Conservation (phyloP, 2,113 vertebrate genomes). For the Calyptommatus sinebrachiatus region DNA sequence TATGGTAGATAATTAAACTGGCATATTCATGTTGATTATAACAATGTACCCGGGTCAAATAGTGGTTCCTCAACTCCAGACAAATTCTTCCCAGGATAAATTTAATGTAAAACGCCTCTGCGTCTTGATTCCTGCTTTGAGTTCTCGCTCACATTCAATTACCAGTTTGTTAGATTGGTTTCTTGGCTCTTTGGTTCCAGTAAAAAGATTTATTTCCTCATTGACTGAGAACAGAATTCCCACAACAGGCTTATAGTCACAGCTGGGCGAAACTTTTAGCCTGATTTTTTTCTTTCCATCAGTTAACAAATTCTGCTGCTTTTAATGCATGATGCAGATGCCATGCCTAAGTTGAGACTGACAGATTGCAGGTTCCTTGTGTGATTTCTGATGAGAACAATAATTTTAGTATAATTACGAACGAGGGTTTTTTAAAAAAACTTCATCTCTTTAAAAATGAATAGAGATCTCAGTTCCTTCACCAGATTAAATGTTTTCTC, state of each 20-base stretch:
- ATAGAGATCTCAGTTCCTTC: neutral
- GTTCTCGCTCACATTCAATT: conserved; percentile 5
- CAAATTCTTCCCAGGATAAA: neutral
- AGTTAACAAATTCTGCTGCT: conserved; percentile 9
- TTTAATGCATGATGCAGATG: conserved; percentile 4
- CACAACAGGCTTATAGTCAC: neutral
- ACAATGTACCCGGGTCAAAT: neutral
- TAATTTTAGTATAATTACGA: neutral
- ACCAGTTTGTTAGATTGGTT: conserved; percentile 13
- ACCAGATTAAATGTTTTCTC: neutral
- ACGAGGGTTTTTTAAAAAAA: neutral
- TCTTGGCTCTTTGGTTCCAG: conserved; percentile 2
- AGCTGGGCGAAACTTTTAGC: neutral
- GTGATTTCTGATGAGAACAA: neutral
- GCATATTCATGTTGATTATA: neutral
- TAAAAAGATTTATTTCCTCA: conserved; percentile 18
- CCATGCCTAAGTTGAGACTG: neutral
- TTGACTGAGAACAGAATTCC: conserved; percentile 2
- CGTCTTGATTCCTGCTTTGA: neutral
- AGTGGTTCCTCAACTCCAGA: neutral
- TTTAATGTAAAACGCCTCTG: conserved; percentile 8
- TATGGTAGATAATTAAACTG: neutral
- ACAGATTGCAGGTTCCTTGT: conserved; percentile 12
- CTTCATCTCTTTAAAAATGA: conserved; percentile 5
- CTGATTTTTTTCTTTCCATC: conserved; percentile 7